Percentiles rank a stretch among this genome's conserved stretches.
phyloP scores from a whole-genome alignment of 2,888 invertebrate genomes.

The Orchestes rusci region DNA sequence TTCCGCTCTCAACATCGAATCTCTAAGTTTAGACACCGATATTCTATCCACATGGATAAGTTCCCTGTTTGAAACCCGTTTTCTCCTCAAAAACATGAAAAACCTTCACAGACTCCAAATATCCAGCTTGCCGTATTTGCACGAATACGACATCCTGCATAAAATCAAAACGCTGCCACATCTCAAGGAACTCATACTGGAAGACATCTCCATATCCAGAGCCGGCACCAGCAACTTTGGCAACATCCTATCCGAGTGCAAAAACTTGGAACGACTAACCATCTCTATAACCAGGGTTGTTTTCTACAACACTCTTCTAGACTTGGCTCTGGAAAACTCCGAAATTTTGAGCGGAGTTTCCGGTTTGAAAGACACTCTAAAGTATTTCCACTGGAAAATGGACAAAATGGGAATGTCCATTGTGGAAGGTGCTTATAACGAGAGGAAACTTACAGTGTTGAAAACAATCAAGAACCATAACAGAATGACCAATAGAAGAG shows the following conservation, averaged over 20 bases:
- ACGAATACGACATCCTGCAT: slow-evolving; percentile 11
- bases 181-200: slow-evolving; percentile 9
- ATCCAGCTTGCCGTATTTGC: slow-evolving; percentile 7
- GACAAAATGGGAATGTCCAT: no score
- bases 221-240: slow-evolving; percentile 11
- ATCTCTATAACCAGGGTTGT: slow-evolving; percentile 2
- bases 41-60: no score
- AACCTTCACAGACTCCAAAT: slow-evolving; percentile 7
- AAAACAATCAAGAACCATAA: no score
- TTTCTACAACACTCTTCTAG: not conserved
- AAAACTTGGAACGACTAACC: slow-evolving; percentile 6
- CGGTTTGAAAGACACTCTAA: slow-evolving; percentile 8
- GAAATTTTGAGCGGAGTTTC: slow-evolving; percentile 7
- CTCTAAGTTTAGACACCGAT: no score
- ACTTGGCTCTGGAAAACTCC: slow-evolving; percentile 8
- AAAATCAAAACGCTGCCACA: slow-evolving; percentile 9
- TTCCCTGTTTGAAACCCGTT: slow-evolving; percentile 8
- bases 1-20: no score
- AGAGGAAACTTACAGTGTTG: no score
- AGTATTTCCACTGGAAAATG: slow-evolving; percentile 12
- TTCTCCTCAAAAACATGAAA: slow-evolving; percentile 7
- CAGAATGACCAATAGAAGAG: no score
- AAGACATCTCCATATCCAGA: slow-evolving; percentile 10
- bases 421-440: no score
- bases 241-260: slow-evolving; percentile 3